These are phyloP conservation scores for Epizoanthus rinbou DNA, from an alignment of 92 coral and sea anemone species.

Conservation along the genomic window DNA sequence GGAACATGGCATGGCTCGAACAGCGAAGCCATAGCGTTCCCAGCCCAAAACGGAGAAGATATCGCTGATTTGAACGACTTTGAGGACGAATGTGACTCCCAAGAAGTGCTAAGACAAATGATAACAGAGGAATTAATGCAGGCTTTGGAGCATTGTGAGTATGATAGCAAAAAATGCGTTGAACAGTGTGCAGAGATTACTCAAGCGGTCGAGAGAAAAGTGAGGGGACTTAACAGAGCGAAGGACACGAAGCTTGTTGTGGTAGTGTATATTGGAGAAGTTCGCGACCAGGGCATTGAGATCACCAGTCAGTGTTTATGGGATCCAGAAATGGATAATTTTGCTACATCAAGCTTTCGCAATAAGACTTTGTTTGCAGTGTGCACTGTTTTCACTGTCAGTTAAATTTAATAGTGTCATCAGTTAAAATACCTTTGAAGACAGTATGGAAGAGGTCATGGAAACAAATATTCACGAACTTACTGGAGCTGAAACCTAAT, in stretches of 20 bases:
- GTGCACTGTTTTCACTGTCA: conserved; percentile 85
- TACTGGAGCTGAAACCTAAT: too few relatives aligned
- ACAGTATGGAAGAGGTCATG: too few relatives aligned
- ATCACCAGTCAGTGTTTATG: conserved; percentile 94
- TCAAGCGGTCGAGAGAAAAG: conserved; percentile 80
- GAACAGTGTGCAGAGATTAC: conserved; percentile 73
- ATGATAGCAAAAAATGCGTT: conserved; percentile 72
- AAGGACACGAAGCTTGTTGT: conserved; percentile 75
- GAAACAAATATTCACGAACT: too few relatives aligned
- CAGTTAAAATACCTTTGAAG: too few relatives aligned
- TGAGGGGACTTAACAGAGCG: conserved; percentile 53
- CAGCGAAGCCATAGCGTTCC: conserved; percentile 42
- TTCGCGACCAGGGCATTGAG: conserved; percentile 96
- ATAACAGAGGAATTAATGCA: conserved; percentile 77
- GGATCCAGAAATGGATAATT: conserved; percentile 87
- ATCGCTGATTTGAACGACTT: conserved; percentile 73
- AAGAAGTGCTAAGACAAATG: conserved; percentile 70
- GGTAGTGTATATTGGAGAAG: conserved; percentile 92
- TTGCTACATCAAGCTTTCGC: conserved; percentile 87
- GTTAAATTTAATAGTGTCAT: background rate
- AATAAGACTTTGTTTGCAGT: conserved; percentile 86
- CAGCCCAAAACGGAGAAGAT: conserved; percentile 28
- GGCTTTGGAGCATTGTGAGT: conserved; percentile 60
- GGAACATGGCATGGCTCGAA: conserved; percentile 93
- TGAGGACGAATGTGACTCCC: conserved; percentile 60